Base-by-base conservation (phyloP, 1,140 invertebrate species). In the Hyles euphorbiae region DNA sequence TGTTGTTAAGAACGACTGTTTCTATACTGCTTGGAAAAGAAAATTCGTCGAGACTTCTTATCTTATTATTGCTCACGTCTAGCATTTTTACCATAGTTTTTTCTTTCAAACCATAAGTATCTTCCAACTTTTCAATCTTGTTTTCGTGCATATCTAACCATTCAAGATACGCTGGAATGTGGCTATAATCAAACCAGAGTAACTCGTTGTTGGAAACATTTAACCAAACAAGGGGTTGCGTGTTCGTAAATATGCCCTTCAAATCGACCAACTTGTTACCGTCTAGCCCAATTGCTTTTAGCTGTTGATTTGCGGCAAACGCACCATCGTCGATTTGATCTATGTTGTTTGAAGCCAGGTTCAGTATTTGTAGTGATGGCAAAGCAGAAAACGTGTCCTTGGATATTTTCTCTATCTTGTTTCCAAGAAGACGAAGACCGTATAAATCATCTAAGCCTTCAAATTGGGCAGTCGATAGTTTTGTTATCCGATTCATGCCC, bases 1-100 rank as follows among this genome's bases (percentile, higher is more conserved):
- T 96, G 82, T 96, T 93, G 76, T 95, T 95, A 43, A 96, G 84
- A 68, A 93, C 91, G 54, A 95, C 81, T 9, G 93, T 94, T 73
- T 95, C 93, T 9, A 96, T 92, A 65, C 92, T 94, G 68, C 94
- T 92, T 0, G 95, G 95, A 62, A 96, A 90, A 9, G 92, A 93
- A 52, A 91, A 90, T 57, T 94, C 93, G 40, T 92, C 91, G 33
- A 96, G 90, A 68, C 91, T 91, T 60, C 91, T 91, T 68, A 96
- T 90, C 58, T 91, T 90, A 78, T 96, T 96, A 78, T 92, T 92
- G 81, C 94, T 95, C 3, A 92, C 94, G 79, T 96, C 95, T 8
- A 96, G 88, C 91, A 94, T 94, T 81, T 95, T 95, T 1, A 96
- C 93, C 40, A 92, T 91, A 58, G 94, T 94, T 60, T 94, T 92